Base-by-base conservation (phyloP, 2,888 invertebrate species). In the Phortica magna region DNA sequence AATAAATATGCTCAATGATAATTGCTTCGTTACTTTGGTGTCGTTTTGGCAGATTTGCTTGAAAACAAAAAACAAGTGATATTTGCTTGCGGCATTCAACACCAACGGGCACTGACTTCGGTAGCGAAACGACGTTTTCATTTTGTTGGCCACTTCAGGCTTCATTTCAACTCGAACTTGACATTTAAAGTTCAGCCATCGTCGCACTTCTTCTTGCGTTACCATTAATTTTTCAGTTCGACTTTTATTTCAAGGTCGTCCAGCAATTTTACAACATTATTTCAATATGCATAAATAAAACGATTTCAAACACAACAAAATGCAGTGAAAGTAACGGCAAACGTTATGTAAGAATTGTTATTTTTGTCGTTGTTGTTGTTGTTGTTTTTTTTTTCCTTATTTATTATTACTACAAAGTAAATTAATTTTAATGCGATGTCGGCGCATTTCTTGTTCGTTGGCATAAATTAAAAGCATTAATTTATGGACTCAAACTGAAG, bases 1-100 rank as follows among this genome's bases (percentile, higher is more conserved):
- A 71, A 76, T 76, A 78, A 73, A 67, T 39, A 67, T 53, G 12
- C 72, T 74, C 73, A 82, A 82, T 77, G 75, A 77, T 82, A 75
- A 75, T 80, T 65, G 71, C 53, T 74, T 78, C 43, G 42, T 31
- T 19, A 31, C n/a, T 67, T 74, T 75, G 61, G 71, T 75, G 43
- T 70, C 42, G 31, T 75, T 14, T n/a, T 39, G 22, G 59, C 67
- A 31, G 31, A 31, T 31, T 31, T 31, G 31, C 5, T 31, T 31
- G 31, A 31, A 31, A 1, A 31, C 0, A 31, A 31, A 31, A 31
- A 31, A 31, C 0, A 31, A 31, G n/a, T n/a, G n/a, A n/a, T n/a
- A 31, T 31, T 31, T 31, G 31, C 31, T 31, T 31, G 31, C 31
- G 31, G 31, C 31, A 31, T 31, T 31, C 31, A 31, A 31, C 31